phyloP scores from a whole-genome alignment of 2,797 vertebrate genomes.

The Hirundo rustica region DNA sequence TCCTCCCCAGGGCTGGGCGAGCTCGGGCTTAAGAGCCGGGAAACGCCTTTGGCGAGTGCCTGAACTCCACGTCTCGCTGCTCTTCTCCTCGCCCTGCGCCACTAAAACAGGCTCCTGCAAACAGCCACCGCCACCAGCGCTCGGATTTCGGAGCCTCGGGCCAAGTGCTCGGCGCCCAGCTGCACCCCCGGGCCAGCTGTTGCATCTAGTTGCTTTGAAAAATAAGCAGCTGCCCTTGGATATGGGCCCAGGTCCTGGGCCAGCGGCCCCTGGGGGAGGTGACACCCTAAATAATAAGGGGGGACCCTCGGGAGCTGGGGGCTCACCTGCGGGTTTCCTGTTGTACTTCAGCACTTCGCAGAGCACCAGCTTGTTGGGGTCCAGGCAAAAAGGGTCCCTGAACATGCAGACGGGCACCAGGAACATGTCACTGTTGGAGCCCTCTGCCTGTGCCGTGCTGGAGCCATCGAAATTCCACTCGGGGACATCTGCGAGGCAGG shows the following conservation, averaged over 20 bases:
- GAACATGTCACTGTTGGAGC: constrained; percentile 88
- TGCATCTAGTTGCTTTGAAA: too few species aligned
- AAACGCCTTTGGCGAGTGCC: not conserved
- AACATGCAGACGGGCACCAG: constrained; percentile 85
- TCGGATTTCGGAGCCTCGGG: not conserved
- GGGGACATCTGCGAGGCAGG: constrained; percentile 77
- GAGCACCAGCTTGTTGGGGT: constrained; percentile 91
- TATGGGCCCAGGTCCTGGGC: not conserved
- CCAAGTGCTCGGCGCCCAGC: not conserved
- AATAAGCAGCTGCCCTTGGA: too few species aligned
- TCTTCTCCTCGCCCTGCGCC: not conserved
- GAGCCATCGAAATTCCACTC: constrained; percentile 91
- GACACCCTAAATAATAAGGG: not conserved
- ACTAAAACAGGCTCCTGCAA: not conserved
- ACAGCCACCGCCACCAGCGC: not conserved
- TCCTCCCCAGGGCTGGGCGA: not conserved
- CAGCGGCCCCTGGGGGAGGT: rapidly evolving
- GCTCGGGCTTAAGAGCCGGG: not conserved
- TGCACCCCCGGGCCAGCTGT: not conserved
- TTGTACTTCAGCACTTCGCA: constrained; percentile 88
- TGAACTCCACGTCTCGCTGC: not conserved
- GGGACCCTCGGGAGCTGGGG: not conserved
- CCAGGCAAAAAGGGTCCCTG: constrained; percentile 84
- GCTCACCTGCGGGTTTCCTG: constrained; percentile 80
- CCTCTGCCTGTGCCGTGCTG: constrained; percentile 81